Conservation (phyloP, 2,888 invertebrate species). For the Ptilodon capucinus region DNA sequence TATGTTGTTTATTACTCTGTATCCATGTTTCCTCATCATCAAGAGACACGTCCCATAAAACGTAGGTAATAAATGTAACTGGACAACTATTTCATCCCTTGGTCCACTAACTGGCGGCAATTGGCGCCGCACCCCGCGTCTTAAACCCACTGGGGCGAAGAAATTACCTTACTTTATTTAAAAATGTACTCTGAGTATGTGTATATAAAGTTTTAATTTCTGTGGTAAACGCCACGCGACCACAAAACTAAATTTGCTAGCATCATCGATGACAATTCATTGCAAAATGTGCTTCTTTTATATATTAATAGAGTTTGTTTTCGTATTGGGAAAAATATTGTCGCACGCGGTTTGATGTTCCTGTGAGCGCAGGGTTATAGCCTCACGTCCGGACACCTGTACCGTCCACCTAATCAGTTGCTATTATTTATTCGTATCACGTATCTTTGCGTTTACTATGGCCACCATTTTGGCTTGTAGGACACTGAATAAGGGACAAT, state of each 20-base stretch:
- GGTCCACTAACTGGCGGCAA: not conserved
- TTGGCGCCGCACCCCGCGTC: not conserved
- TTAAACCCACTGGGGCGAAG: too few relatives aligned
- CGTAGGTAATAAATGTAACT: not conserved
- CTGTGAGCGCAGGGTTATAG: too few relatives aligned
- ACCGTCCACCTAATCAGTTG: conserved; percentile 47
- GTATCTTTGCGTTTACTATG: conserved; percentile 31
- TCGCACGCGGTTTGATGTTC: too few relatives aligned
- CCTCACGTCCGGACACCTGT: conserved; percentile 35
- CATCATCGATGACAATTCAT: too few relatives aligned
- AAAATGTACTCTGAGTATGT: too few relatives aligned
- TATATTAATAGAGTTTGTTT: too few relatives aligned
- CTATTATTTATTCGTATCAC: conserved; percentile 51
- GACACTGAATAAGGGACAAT: not conserved
- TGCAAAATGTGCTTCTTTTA: too few relatives aligned
- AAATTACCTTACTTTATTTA: too few relatives aligned
- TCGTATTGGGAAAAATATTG: too few relatives aligned
- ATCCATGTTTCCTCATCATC: not conserved
- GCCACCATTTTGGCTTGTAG: not conserved
- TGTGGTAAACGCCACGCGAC: too few relatives aligned
- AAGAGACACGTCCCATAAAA: not conserved
- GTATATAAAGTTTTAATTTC: too few relatives aligned
- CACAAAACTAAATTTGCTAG: too few relatives aligned
- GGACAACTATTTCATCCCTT: not conserved
- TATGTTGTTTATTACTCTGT: not conserved